Evolutionary conservation across 2,797 vertebrate species (phyloP).

Genomic region (Eremophila alpestris): DNA sequence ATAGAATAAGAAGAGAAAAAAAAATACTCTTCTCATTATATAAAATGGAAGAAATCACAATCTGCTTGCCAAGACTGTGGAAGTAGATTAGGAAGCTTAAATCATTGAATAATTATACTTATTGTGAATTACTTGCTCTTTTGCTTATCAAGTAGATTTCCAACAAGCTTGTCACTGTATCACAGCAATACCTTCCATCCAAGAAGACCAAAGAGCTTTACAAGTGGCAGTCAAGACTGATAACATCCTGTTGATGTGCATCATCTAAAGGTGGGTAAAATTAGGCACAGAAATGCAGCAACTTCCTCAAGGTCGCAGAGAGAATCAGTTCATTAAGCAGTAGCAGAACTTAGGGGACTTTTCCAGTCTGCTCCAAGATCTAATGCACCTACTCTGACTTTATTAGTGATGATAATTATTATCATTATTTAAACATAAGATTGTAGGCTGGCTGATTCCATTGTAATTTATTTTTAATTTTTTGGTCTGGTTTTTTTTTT

Average conservation of each 20-base stretch:
- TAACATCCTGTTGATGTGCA: slow-evolving; percentile 33
- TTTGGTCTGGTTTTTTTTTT: neutral
- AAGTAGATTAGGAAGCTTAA: slow-evolving; percentile 64
- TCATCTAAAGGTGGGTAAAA: slow-evolving; percentile 45
- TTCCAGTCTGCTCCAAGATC: neutral
- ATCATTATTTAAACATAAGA: neutral
- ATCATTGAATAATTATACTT: slow-evolving; percentile 67
- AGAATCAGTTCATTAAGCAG: neutral
- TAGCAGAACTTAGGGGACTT: neutral
- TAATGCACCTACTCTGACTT: neutral
- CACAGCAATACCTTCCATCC: slow-evolving; percentile 38
- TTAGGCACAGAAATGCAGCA: neutral
- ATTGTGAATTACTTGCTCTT: slow-evolving; percentile 62
- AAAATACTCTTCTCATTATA: slow-evolving; percentile 54
- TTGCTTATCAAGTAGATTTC: slow-evolving; percentile 60
- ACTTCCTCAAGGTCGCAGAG: slow-evolving; percentile 2
- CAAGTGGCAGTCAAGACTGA: slow-evolving; percentile 38
- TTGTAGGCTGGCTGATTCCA: neutral
- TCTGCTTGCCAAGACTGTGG: slow-evolving; percentile 60
- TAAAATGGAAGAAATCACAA: slow-evolving; percentile 57
- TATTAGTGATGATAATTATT: neutral
- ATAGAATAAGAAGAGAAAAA: slow-evolving; percentile 49
- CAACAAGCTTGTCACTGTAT: slow-evolving; percentile 13
- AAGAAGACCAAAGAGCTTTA: slow-evolving; percentile 32
- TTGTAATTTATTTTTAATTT: neutral